Evolutionary conservation across 1,140 invertebrate genomes (phyloP).

Genomic region (Spodoptera frugiperda): DNA sequence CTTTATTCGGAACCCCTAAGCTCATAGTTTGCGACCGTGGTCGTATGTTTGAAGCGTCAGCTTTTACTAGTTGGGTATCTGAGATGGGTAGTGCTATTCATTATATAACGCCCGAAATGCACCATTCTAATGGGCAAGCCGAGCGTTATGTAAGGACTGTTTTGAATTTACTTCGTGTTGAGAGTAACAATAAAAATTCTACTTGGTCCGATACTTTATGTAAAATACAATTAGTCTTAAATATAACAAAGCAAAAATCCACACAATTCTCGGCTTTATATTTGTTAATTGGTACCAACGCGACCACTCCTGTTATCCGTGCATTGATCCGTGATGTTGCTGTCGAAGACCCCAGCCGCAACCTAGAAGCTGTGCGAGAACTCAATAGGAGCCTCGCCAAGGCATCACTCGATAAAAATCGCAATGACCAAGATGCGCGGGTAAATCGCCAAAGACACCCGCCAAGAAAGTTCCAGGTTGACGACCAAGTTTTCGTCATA

Average conservation of each 20-base stretch:
- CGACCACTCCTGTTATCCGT: neutral
- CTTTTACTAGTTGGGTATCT: conserved; percentile 36
- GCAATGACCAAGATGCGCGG: neutral
- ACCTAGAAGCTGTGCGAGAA: neutral
- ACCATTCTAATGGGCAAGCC: conserved; percentile 2
- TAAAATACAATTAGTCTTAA: conserved; percentile 2
- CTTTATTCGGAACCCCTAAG: too few relatives aligned
- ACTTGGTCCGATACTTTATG: conserved; percentile 53
- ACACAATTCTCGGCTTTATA: conserved; percentile 1
- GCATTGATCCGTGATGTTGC: conserved; percentile 1
- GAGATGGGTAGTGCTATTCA: conserved; percentile 2
- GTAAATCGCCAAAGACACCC: neutral
- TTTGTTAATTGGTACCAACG: neutral
- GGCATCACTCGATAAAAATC: neutral
- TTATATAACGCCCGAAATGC: neutral
- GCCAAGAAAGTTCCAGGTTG: neutral
- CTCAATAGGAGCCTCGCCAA: neutral
- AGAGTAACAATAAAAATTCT: conserved; percentile 37
- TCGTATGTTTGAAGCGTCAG: conserved; percentile 35
- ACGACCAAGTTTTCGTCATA: conserved; percentile 29
- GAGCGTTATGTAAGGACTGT: neutral
- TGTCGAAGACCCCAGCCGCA: conserved; percentile 4
- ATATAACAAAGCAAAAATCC: conserved; percentile 4
- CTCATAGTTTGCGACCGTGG: too few relatives aligned
- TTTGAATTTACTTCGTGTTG: neutral